Percentiles rank a stretch among this genome's conserved stretches.
Conservation (phyloP, 2,797 vertebrate genomes). For the Microcaecilia unicolor region DNA sequence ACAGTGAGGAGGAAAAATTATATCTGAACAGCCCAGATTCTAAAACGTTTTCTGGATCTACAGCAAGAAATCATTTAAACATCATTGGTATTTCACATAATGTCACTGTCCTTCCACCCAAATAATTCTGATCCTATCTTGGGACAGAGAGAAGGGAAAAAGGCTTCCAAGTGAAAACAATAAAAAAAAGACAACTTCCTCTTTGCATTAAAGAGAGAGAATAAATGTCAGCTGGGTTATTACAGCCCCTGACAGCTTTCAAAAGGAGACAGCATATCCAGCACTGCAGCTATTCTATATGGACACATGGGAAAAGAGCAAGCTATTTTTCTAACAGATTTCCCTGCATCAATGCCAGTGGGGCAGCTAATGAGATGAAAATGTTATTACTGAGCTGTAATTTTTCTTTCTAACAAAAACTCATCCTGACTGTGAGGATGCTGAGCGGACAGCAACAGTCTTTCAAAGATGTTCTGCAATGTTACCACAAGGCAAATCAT, state of each 20-base stretch:
- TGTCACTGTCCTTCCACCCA: conserved; percentile 3
- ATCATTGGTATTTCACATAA: conserved; percentile 14
- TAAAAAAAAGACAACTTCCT: conserved; percentile 30
- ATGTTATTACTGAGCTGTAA: conserved; percentile 25
- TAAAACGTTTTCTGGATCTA: too few species aligned
- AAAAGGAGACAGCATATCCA: conserved; percentile 13
- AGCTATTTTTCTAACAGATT: conserved; percentile 31
- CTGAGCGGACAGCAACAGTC: not conserved
- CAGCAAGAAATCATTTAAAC: too few species aligned
- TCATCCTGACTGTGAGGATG: conserved; percentile 10
- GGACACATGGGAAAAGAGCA: conserved; percentile 34
- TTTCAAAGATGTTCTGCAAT: conserved; percentile 1
- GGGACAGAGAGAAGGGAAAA: not conserved
- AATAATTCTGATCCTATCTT: conserved; percentile 13
- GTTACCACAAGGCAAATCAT: too few species aligned
- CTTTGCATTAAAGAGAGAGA: conserved; percentile 32
- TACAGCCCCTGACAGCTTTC: conserved; percentile 24
- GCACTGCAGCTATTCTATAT: conserved; percentile 5
- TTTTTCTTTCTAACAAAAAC: conserved; percentile 23
- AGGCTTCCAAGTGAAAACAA: too few species aligned
- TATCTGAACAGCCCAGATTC: too few species aligned
- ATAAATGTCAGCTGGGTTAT: conserved; percentile 33
- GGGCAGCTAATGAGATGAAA: conserved; percentile 34
- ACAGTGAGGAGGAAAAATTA: too few species aligned
- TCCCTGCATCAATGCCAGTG: conserved; percentile 28